phyloP scores from a whole-genome alignment of 2,113 vertebrate genomes.

The Callorhinus ursinus region DNA sequence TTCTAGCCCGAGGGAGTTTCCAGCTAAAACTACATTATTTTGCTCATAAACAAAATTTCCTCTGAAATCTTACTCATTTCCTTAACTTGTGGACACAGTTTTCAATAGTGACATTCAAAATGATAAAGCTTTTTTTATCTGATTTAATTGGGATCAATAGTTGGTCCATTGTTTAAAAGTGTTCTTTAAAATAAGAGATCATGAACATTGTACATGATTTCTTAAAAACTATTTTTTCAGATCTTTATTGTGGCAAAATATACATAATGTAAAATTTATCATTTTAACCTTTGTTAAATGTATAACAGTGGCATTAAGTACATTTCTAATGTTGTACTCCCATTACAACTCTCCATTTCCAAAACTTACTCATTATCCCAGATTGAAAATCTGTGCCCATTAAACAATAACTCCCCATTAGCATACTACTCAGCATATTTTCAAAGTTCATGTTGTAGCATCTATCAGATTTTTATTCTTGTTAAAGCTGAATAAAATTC shows the following conservation, averaged over 20 bases:
- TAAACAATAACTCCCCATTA: neutral
- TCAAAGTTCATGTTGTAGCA: neutral
- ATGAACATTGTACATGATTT: neutral
- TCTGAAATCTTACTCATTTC: constrained; percentile 47
- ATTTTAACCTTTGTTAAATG: neutral
- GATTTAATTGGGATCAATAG: neutral
- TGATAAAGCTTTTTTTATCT: neutral
- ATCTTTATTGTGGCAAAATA: neutral
- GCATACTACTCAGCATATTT: neutral
- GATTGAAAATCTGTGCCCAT: neutral
- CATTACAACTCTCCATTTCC: neutral
- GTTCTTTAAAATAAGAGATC: neutral
- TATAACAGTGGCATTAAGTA: neutral
- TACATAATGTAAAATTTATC: neutral
- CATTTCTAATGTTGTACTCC: neutral
- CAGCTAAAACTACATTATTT: neutral
- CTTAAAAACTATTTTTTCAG: neutral
- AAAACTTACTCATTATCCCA: neutral
- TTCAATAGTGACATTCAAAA: neutral
- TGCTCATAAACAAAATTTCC: constrained; percentile 19
- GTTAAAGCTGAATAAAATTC: neutral
- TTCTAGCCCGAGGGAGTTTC: neutral
- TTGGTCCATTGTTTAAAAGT: neutral
- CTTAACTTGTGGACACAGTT: neutral
- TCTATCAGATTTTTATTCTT: neutral